These are phyloP conservation scores for Sarcophilus harrisii DNA, from an alignment of 2,797 vertebrate species.

Conservation along the genomic window DNA sequence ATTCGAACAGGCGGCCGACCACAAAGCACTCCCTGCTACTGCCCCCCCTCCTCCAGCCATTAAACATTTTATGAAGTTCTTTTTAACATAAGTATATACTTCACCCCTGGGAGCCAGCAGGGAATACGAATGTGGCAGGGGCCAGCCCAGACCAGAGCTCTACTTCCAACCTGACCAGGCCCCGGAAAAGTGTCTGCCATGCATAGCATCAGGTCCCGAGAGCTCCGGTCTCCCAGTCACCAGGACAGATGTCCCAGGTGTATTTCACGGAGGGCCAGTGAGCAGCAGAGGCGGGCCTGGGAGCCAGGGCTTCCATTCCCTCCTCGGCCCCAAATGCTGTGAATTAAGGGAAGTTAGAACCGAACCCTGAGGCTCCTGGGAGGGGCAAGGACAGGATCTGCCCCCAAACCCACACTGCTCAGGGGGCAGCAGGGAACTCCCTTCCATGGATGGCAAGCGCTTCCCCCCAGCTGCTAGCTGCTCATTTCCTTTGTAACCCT, in stretches of 20 bases:
- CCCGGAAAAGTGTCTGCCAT: not conserved
- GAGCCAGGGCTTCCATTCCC: not conserved
- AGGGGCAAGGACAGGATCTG: not conserved
- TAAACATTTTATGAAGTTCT: conserved; percentile 50
- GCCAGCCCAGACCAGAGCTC: conserved; percentile 10
- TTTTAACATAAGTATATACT: conserved; percentile 24
- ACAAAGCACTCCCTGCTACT: conserved; percentile 81
- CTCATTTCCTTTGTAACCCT: not conserved
- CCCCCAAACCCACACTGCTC: not conserved
- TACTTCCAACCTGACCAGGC: conserved; percentile 15
- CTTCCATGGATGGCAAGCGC: not conserved
- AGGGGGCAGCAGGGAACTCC: no score
- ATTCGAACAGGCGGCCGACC: conserved; percentile 84
- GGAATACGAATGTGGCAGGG: not conserved
- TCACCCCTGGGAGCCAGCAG: conserved; percentile 23
- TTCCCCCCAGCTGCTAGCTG: not conserved
- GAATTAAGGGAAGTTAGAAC: not conserved
- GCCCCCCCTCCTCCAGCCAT: conserved; percentile 53
- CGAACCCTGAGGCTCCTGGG: not conserved
- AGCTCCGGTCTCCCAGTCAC: no score
- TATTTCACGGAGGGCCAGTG: not conserved
- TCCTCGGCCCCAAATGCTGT: not conserved
- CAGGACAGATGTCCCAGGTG: not conserved
- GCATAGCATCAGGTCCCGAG: not conserved
- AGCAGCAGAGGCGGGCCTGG: not conserved